Evolutionary conservation across 1,140 invertebrate species (phyloP), one percentile per base, ranked within the genome.

Genomic region (Anastatus disparis): DNA sequence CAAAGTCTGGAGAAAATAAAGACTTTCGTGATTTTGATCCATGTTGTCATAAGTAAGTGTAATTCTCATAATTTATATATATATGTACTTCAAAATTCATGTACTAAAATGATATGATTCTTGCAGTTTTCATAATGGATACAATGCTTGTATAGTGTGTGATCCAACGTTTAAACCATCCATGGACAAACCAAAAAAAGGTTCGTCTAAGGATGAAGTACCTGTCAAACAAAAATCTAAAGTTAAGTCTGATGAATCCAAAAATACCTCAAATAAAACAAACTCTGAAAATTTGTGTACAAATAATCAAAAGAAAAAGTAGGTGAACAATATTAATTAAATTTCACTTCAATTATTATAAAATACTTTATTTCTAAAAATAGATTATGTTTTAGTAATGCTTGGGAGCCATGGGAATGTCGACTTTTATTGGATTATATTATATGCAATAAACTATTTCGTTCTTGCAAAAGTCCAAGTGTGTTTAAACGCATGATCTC

Each of bases 21-120:
- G 62, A 66, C n/a, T 71, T 22, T 44, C 27, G 26, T 27, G 70
- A 71, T 24, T 71, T 71, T 26, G 55, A 71, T n/a, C 70, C 70
- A n/a, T 71, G 70, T 8, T 71, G 70, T 44, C 12, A 26, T 4
- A 61, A 65, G 70, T 71, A 17, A 48, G 61, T 63, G 40, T 15
- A n/a, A n/a, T n/a, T n/a, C n/a, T n/a, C n/a, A n/a, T n/a, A n/a
- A n/a, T n/a, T n/a, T n/a, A n/a, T n/a, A n/a, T n/a, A n/a, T n/a
- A n/a, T n/a, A n/a, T n/a, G n/a, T n/a, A n/a, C n/a, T n/a, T n/a
- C n/a, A n/a, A n/a, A n/a, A n/a, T n/a, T n/a, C n/a, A n/a, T n/a
- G n/a, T n/a, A n/a, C n/a, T n/a, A 24, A 1, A 31, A n/a, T 27
- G 9, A 56, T 40, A 40, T 52, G 46, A n/a, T 70, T 44, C 1